Base-by-base conservation (phyloP, 1,140 invertebrate species). In the Drosophila guanche region DNA sequence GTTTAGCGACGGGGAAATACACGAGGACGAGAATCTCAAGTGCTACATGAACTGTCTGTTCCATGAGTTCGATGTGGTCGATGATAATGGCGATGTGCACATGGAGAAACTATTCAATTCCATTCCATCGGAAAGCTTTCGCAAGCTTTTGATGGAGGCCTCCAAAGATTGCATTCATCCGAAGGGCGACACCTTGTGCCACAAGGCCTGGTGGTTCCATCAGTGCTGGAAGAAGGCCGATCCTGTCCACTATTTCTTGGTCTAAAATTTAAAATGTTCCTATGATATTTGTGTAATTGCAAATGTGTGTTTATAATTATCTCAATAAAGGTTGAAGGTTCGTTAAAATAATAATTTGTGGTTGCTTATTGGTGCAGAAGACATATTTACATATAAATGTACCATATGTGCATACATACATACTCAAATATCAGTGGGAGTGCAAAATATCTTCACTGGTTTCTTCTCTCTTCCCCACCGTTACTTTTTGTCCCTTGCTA, bases 141-240 rank as follows among this genome's bases (percentile, higher is more conserved):
- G 76, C 2, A 77, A 76, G 2, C 27, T 86, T 2, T 5, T 88
- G 10, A 69, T 84, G 14, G 68, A 75, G 5, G 88, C 89, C 67
- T 74, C 79, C 8, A 79, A 89, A 25, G 66, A 63, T 1, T 91
- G 90, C 29, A 70, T 79, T 20, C 73, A 86, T 55, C 70, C 84
- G 0, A 70, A 91, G 46, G 90, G 90, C 25, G 78, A 89, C 29
- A 91, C 79, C 7, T 43, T 90, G 14, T 89, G 89, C 27, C 86
- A 91, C 43, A 78, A 88, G 50, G 84, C 88, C 14, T 91, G 88
- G 81, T 90, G 86, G 86, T 71, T 91, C 37, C 86, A 91, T 63
- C 76, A 89, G 40, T 91, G 90, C 55, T 91, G 90, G 90, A 91
- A 90, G 42, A 86, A 83, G 43, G 77, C 86, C 4, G 90, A 91